phyloP scores from a whole-genome alignment of 2,888 invertebrate species.

The Ryuthela nishihirai region DNA sequence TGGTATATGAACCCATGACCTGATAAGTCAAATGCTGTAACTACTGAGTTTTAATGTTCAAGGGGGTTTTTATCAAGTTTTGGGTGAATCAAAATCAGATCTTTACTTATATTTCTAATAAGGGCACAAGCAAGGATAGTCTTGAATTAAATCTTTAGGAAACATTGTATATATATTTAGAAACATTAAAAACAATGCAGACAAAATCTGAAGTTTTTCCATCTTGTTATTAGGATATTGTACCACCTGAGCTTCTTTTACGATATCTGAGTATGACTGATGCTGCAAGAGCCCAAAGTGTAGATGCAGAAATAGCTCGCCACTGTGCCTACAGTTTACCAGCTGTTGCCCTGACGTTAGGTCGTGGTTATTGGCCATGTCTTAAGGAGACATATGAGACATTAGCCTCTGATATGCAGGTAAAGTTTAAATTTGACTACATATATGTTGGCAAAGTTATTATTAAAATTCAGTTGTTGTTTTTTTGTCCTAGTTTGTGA shows the following conservation, averaged over 20 bases:
- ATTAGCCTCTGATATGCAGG: slow-evolving; percentile 63
- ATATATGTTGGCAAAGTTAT: too few species aligned
- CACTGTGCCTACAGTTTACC: slow-evolving; percentile 76
- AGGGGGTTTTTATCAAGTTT: too few species aligned
- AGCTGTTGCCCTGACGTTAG: slow-evolving; percentile 71
- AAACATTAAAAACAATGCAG: neutral
- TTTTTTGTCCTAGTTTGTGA: neutral
- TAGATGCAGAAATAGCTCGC: slow-evolving; percentile 62
- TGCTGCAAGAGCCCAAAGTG: slow-evolving; percentile 56
- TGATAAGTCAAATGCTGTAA: too few species aligned
- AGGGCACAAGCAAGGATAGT: too few species aligned
- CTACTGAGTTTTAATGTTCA: too few species aligned
- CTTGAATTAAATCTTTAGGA: too few species aligned
- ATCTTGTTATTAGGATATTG: slow-evolving; percentile 51
- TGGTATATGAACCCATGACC: too few species aligned
- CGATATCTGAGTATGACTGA: slow-evolving; percentile 52
- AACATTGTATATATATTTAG: neutral
- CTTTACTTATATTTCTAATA: too few species aligned
- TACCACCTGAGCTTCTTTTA: slow-evolving; percentile 54
- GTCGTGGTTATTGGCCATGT: slow-evolving; percentile 66
- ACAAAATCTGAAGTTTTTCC: neutral
- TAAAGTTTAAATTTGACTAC: too few species aligned
- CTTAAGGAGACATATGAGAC: slow-evolving; percentile 63
- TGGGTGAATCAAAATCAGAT: too few species aligned
- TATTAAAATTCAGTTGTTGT: too few species aligned